Conservation (phyloP, 2,797 vertebrate genomes). For the Numenius phaeopus region DNA sequence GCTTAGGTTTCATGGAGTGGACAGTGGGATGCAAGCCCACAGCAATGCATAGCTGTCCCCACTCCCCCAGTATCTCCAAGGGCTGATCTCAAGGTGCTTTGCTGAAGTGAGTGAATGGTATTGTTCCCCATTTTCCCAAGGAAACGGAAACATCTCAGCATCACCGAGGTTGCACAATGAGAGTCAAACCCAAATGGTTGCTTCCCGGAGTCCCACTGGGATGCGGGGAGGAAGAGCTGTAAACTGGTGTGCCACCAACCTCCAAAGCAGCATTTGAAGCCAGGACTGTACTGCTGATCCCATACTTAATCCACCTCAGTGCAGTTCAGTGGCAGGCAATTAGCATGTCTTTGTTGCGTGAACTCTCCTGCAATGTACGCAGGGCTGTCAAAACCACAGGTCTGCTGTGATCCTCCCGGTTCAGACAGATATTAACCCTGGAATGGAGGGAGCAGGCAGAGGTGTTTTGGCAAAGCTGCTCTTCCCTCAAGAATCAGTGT, state of each 20-base stretch:
- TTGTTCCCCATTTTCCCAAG: background rate
- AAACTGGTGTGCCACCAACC: background rate
- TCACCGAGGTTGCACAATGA: background rate
- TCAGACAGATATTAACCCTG: background rate
- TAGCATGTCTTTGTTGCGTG: background rate
- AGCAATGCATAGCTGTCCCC: background rate
- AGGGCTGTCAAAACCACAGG: background rate
- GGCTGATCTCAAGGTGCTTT: background rate
- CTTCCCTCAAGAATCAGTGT: background rate
- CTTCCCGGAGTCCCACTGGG: background rate
- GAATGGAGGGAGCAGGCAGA: background rate
- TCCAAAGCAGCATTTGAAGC: background rate
- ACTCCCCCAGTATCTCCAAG: background rate
- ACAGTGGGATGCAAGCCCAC: background rate
- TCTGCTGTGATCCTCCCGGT: background rate
- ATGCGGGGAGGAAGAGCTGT: rapidly evolving
- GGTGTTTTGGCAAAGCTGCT: slow-evolving; percentile 9
- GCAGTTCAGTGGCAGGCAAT: background rate
- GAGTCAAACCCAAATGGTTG: background rate
- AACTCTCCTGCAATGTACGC: background rate
- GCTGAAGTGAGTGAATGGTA: background rate
- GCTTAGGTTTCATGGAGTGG: background rate
- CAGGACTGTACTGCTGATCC: background rate
- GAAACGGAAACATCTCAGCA: rapidly evolving
- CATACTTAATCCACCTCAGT: background rate